These are phyloP conservation scores for Mythimna lalbum DNA, from an alignment of 2,888 invertebrate species.

Conservation along the genomic window DNA sequence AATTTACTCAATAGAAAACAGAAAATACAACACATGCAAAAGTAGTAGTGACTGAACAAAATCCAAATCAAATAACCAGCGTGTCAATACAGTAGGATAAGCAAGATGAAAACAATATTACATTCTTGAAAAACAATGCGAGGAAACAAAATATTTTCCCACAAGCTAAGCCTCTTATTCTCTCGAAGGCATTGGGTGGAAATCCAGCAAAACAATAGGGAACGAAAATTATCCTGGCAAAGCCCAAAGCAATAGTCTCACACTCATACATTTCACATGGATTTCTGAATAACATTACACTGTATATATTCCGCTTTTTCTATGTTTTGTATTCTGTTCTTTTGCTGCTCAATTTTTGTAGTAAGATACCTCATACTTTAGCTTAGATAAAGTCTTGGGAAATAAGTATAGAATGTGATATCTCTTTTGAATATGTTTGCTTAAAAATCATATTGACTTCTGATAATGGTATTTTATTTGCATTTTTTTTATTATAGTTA, in stretches of 20 bases:
- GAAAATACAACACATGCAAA: not conserved
- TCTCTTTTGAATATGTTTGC: slow-evolving; percentile 1
- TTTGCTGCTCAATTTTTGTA: slow-evolving; percentile 32
- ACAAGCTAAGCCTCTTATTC: slow-evolving; percentile 70
- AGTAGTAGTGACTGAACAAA: not conserved
- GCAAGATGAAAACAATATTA: slow-evolving; percentile 42
- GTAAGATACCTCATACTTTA: slow-evolving; percentile 24
- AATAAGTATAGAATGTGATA: slow-evolving; percentile 17
- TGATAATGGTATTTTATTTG: slow-evolving; percentile 6
- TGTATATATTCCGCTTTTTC: slow-evolving; percentile 44
- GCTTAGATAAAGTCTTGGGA: slow-evolving; percentile 21
- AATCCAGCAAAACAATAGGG: slow-evolving; percentile 71
- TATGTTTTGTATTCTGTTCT: slow-evolving; percentile 51
- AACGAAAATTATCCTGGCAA: slow-evolving; percentile 72
- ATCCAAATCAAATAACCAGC: slow-evolving; percentile 24
- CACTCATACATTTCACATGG: slow-evolving; percentile 67
- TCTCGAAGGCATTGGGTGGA: slow-evolving; percentile 68
- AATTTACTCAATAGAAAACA: not conserved
- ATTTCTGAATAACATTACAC: slow-evolving; percentile 68
- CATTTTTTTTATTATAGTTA: no score
- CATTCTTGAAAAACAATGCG: slow-evolving; percentile 46
- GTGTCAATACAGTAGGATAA: slow-evolving; percentile 25
- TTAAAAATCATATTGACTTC: slow-evolving; percentile 3
- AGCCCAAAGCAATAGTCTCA: slow-evolving; percentile 67
- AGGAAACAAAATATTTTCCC: slow-evolving; percentile 65